Conservation (phyloP, 2,113 vertebrate species). For the Crotalus viridis region DNA sequence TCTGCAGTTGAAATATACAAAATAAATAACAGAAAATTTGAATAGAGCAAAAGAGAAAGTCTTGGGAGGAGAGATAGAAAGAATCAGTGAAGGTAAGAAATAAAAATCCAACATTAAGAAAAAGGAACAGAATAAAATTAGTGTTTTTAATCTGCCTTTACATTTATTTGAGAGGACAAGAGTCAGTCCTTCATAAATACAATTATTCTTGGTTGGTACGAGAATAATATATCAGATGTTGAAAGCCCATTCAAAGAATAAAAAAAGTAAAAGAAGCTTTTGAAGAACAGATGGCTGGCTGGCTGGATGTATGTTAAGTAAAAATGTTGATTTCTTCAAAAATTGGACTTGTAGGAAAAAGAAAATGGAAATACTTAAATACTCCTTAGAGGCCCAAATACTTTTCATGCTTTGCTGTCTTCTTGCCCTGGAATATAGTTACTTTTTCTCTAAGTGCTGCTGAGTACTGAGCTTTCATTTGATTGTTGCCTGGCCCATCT, state of each 20-base stretch:
- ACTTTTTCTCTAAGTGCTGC: not conserved
- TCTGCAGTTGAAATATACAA: not conserved
- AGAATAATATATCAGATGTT: constrained; percentile 9
- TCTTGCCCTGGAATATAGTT: not conserved
- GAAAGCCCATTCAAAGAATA: not conserved
- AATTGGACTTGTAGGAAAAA: not conserved
- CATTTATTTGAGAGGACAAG: not conserved
- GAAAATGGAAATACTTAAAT: not conserved
- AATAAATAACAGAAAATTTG: not conserved
- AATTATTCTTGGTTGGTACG: not conserved
- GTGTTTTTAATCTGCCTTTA: not conserved
- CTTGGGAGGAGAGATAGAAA: not conserved
- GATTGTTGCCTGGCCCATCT: constrained; percentile 10
- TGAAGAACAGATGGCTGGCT: not conserved
- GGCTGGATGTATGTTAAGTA: not conserved
- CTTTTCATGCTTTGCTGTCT: not conserved
- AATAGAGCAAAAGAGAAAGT: not conserved
- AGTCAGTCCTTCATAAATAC: not conserved
- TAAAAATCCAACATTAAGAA: not conserved
- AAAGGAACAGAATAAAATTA: not conserved
- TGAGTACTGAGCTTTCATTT: not conserved
- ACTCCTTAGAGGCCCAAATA: not conserved
- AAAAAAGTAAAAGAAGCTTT: not conserved
- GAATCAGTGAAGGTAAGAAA: not conserved
- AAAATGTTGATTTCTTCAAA: not conserved